Conservation (phyloP, 2,888 invertebrate species). For the Tortrix viridana region DNA sequence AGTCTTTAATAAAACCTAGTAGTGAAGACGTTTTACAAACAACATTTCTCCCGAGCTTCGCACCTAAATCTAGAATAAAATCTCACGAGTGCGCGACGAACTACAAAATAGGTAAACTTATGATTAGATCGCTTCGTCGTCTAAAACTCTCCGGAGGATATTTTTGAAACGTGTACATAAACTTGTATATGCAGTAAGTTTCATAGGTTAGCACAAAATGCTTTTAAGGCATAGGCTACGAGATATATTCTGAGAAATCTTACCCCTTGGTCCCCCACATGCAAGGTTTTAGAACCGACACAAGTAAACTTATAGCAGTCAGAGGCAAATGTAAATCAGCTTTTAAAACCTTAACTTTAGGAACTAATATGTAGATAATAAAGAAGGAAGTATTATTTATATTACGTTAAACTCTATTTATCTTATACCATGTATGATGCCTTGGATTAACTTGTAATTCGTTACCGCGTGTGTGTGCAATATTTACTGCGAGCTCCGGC, state of each 20-base stretch:
- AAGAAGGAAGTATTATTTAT: constrained; percentile 38
- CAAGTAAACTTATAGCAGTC: constrained; percentile 33
- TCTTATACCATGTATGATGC: constrained; percentile 23
- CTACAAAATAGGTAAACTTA: constrained; percentile 21
- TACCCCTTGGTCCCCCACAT: constrained; percentile 51
- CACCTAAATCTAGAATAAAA: neutral
- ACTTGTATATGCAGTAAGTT: constrained; percentile 27
- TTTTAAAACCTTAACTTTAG: constrained; percentile 33
- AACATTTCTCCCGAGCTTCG: neutral
- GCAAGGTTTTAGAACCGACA: constrained; percentile 34
- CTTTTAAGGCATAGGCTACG: constrained; percentile 61
- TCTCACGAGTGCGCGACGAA: constrained; percentile 13
- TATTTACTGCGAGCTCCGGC: constrained; percentile 24
- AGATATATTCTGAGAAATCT: constrained; percentile 57
- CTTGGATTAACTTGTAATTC: constrained; percentile 34
- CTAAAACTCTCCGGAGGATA: constrained; percentile 22
- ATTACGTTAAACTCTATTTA: constrained; percentile 34
- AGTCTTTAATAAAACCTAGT: neutral
- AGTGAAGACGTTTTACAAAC: neutral
- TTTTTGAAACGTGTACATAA: constrained; percentile 37
- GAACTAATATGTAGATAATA: constrained; percentile 32
- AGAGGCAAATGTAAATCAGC: constrained; percentile 38
- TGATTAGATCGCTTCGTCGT: constrained; percentile 23
- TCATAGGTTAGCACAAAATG: constrained; percentile 44
- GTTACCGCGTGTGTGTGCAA: constrained; percentile 37